These are phyloP conservation scores for Lagocephalus sceleratus DNA, from an alignment of 2,797 vertebrate species.

Conservation along the genomic window DNA sequence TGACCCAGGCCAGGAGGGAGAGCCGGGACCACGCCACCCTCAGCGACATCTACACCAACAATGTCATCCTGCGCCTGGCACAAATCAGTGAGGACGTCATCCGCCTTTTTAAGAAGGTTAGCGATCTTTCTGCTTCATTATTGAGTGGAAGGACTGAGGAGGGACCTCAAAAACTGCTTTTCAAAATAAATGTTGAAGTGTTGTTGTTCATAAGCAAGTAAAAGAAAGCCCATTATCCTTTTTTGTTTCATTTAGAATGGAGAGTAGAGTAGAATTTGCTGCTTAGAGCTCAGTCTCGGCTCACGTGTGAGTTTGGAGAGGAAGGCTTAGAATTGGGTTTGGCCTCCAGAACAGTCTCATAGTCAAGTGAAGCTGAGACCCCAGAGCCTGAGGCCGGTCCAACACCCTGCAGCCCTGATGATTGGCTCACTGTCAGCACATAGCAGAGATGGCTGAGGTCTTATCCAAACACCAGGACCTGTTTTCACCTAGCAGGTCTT, in stretches of 20 bases:
- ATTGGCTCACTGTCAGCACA: slow-evolving; percentile 70
- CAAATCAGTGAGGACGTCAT: slow-evolving; percentile 98
- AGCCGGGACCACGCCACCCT: slow-evolving; percentile 95
- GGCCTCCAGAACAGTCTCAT: slow-evolving; percentile 16
- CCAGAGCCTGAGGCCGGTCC: slow-evolving; percentile 7
- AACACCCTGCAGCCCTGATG: slow-evolving; percentile 20
- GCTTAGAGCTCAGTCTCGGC: neutral
- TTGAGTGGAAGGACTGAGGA: too few species aligned
- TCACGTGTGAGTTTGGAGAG: slow-evolving; percentile 1
- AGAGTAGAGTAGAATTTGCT: too few species aligned
- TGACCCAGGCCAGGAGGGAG: slow-evolving; percentile 93
- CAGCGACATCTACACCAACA: slow-evolving; percentile 97
- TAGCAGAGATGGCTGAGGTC: slow-evolving; percentile 73
- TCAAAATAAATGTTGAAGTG: too few species aligned
- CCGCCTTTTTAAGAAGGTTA: slow-evolving; percentile 95
- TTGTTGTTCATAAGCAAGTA: too few species aligned
- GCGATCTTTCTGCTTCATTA: slow-evolving; percentile 3
- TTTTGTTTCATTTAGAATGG: neutral
- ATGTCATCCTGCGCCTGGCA: slow-evolving; percentile 90
- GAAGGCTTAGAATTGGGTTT: slow-evolving; percentile 14
- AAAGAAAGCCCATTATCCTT: neutral
- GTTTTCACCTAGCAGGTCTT: slow-evolving; percentile 73
- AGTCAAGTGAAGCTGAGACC: slow-evolving; percentile 15
- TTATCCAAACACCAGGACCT: slow-evolving; percentile 69
- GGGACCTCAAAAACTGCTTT: too few species aligned